phyloP scores from a whole-genome alignment of 2,797 vertebrate genomes.

The Coregonus suidteri region DNA sequence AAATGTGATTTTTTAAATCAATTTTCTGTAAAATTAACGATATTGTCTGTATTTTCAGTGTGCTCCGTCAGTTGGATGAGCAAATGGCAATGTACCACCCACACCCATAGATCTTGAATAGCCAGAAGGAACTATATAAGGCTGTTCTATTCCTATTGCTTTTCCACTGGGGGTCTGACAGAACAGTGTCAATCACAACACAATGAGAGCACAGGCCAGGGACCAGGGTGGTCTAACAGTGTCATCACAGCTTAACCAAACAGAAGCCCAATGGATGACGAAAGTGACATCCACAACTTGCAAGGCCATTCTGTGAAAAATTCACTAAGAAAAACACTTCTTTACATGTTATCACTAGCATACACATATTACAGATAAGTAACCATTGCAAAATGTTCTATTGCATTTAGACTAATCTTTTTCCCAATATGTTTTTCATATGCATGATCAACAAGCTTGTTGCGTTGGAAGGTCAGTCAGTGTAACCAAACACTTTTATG shows the following conservation, averaged over 20 bases:
- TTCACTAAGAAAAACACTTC: not conserved
- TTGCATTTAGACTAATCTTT: conserved; percentile 1
- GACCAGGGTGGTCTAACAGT: conserved; percentile 8
- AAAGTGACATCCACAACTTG: not conserved
- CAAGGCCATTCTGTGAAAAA: not conserved
- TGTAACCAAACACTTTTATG: conserved; percentile 30
- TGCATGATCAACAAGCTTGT: not conserved
- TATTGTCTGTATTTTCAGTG: not conserved
- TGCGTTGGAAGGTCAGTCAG: conserved; percentile 4
- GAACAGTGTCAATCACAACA: conserved; percentile 59
- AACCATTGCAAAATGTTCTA: not conserved
- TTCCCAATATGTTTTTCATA: not conserved
- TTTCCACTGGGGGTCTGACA: conserved; percentile 59
- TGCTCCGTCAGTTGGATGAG: not conserved
- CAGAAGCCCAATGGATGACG: not conserved
- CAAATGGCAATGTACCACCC: conserved; percentile 22
- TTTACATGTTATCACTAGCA: not conserved
- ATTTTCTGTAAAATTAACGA: no score
- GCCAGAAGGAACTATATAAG: conserved; percentile 62
- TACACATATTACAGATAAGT: not conserved
- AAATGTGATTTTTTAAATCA: no score
- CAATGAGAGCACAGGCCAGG: conserved; percentile 49
- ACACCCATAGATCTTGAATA: conserved; percentile 47
- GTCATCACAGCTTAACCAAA: not conserved
- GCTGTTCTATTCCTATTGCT: conserved; percentile 70